These are phyloP conservation scores for Dioctria linearis DNA, from an alignment of 2,888 invertebrate genomes.

Conservation along the genomic window DNA sequence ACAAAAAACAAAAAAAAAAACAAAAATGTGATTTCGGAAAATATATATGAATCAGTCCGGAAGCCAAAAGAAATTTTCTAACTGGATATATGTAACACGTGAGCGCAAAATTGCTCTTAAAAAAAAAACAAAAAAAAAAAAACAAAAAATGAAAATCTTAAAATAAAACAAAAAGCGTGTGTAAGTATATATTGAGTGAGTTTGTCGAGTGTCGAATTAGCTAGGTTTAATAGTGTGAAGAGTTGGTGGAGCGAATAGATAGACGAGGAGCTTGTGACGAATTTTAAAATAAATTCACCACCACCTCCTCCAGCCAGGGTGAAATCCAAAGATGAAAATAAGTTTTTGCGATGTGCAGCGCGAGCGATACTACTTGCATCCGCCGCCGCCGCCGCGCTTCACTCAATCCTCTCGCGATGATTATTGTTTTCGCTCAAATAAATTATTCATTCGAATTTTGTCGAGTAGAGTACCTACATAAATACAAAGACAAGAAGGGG, in stretches of 20 bases:
- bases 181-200: not conserved
- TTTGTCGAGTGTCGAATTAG: not conserved
- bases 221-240: not conserved
- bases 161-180: conserved; percentile 33
- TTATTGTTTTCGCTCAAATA: conserved; percentile 53
- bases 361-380: conserved; percentile 21
- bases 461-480: too few relatives aligned
- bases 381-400: not conserved
- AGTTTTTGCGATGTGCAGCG: conserved; percentile 63
- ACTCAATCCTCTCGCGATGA: not conserved
- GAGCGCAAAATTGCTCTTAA: conserved; percentile 10
- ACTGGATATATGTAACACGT: conserved; percentile 37
- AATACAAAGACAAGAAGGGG: not conserved
- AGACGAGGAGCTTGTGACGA: conserved; percentile 12
- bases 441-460: conserved; percentile 17
- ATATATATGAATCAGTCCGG: conserved; percentile 45
- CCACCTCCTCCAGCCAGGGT: conserved; percentile 59
- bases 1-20: not conserved
- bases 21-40: conserved; percentile 27
- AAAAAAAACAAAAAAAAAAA: too few relatives aligned
- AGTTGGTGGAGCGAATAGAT: not conserved
- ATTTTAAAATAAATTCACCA: conserved; percentile 31
- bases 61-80: conserved; percentile 35
- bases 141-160: conserved; percentile 9
- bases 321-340: conserved; percentile 60